Conservation (phyloP, 2,797 vertebrate genomes). For the Aldrovandia affinis region DNA sequence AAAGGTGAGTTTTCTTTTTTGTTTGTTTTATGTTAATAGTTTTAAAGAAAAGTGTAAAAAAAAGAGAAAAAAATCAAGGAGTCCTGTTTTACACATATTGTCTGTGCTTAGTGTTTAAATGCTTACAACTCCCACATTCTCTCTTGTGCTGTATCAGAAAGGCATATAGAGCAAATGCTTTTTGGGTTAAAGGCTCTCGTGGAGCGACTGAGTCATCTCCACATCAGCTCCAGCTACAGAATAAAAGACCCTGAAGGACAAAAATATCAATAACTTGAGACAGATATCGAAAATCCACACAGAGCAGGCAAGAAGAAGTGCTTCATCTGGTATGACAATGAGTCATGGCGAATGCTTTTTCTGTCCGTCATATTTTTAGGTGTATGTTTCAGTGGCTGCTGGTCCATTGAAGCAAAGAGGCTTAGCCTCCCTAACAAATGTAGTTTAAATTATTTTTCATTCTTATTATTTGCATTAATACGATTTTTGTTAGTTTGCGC, state of each 20-base stretch:
- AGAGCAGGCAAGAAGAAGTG: background rate
- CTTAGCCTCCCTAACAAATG: too few species aligned
- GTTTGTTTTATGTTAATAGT: too few species aligned
- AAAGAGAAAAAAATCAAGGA: too few species aligned
- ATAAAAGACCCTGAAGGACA: background rate
- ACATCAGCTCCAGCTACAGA: background rate
- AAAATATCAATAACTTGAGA: conserved; percentile 3
- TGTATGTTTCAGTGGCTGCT: too few species aligned
- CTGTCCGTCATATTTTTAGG: too few species aligned
- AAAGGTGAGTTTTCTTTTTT: too few species aligned
- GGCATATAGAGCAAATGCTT: background rate
- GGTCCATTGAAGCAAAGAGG: too few species aligned
- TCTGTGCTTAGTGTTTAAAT: background rate
- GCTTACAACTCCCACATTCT: background rate
- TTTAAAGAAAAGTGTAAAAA: too few species aligned
- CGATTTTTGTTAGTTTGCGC: too few species aligned
- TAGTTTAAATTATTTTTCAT: too few species aligned
- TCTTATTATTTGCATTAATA: too few species aligned
- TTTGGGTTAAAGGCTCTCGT: background rate
- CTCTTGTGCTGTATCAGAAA: background rate
- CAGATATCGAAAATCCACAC: background rate
- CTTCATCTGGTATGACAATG: background rate
- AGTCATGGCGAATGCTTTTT: background rate
- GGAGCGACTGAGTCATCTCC: background rate
- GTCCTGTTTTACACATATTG: background rate